phyloP scores from a whole-genome alignment of 2,888 invertebrate genomes.

The Lasioglossum lativentre region DNA sequence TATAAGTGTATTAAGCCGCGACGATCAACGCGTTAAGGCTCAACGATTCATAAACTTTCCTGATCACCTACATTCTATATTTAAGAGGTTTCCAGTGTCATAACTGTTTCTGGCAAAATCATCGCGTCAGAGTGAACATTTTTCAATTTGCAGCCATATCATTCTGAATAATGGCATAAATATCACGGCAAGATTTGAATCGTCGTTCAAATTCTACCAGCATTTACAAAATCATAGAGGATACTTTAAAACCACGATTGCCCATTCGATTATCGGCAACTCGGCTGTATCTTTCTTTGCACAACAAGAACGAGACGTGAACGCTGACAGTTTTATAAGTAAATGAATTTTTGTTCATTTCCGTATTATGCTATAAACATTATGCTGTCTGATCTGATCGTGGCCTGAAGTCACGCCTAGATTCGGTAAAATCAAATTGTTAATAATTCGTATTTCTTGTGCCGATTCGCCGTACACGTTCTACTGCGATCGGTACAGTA shows the following conservation, averaged over 20 bases:
- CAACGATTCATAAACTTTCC: constrained; percentile 21
- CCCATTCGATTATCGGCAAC: neutral
- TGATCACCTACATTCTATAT: neutral
- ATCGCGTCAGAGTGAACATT: neutral
- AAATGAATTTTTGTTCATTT: neutral
- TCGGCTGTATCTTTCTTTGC: neutral
- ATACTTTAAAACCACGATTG: constrained; percentile 25
- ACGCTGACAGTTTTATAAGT: constrained; percentile 5
- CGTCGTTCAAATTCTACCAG: neutral
- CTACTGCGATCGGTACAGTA: constrained; percentile 40
- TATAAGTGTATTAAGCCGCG: neutral
- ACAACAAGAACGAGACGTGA: neutral
- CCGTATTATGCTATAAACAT: constrained; percentile 7
- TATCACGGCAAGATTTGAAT: constrained; percentile 28
- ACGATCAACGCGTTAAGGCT: constrained; percentile 17
- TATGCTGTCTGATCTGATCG: neutral
- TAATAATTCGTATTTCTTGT: constrained; percentile 26
- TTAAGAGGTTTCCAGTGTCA: constrained; percentile 26
- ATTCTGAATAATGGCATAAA: constrained; percentile 19
- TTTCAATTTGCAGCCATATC: constrained; percentile 3
- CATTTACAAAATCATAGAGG: neutral
- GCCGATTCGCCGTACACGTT: constrained; percentile 23
- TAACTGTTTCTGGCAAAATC: constrained; percentile 23
- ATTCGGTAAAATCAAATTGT: constrained; percentile 22
- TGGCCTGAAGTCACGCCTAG: constrained; percentile 19